Evolutionary conservation across 1,140 invertebrate species (phyloP), one percentile per base, ranked within the genome.

Genomic region (Coenobita brevimanus): DNA sequence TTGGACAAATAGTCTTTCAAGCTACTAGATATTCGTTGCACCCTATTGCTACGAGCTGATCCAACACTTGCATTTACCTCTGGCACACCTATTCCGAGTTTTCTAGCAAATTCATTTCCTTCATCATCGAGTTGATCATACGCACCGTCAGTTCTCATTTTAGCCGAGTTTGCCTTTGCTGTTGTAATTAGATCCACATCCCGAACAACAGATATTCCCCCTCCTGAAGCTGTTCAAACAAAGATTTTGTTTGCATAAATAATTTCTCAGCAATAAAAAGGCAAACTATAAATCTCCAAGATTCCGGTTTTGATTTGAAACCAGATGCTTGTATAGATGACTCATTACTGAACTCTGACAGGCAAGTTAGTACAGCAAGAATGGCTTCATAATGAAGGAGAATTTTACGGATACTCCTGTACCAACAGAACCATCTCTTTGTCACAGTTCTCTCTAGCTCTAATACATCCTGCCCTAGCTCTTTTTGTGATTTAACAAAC

Each of bases 271-370:
- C 27, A 81, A 62, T 81, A 57, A 81, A 17, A n/a, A 57, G 46
- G 57, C 50, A 81, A 81, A 81, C 78, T 81, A 81, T 81, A 33
- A 81, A 81, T 81, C 38, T 81, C 57, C 46, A 81, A 81, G 46
- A 81, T 33, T 60, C 78, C 78, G 60, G 4, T 60, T 41, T 60
- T 81, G 46, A 81, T 50, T 62, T 33, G n/a, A 1, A 62, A 0
- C 24, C 78, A 81, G 54, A 81, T 27, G 24, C 78, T 81, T 60
- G 50, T 27, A 36, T 81, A 81, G 78, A 81, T 33, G 50, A 43
- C 43, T 21, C 54, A 33, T 81, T 81, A 60, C 15, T 57, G 50
- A 54, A 81, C 46, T n/a, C 75, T 81, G 57, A 36, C 24, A 80
- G 27, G 27, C 24, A 60, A 30, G 2, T 62, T 62, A 80, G 78